phyloP scores from a whole-genome alignment of 37 sponge, comb jelly and placozoan genomes.

The Ianthella basta region DNA sequence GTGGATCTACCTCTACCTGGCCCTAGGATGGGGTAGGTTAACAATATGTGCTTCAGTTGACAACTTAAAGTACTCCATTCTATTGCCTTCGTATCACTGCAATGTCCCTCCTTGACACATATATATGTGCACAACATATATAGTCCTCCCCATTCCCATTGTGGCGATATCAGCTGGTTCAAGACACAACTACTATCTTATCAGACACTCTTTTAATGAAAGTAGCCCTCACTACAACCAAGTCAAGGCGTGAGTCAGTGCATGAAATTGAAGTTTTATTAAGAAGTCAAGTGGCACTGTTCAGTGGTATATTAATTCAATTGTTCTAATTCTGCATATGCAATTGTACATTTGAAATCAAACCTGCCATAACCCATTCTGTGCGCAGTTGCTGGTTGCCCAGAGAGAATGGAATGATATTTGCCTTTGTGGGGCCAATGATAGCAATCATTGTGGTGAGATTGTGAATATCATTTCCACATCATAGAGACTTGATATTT shows the following conservation, averaged over 20 bases:
- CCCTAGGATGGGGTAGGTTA: conserved; percentile 12
- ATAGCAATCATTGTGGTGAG: too few species aligned
- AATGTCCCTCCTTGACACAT: background rate
- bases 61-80: background rate
- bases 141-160: background rate
- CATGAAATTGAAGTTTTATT: background rate
- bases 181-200: too few species aligned
- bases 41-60: background rate
- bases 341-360: too few species aligned
- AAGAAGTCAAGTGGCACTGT: background rate
- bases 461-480: too few species aligned
- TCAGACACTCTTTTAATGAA: background rate
- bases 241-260: background rate
- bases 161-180: background rate
- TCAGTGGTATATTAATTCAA: background rate
- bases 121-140: background rate
- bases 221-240: background rate
- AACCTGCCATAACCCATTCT: too few species aligned
- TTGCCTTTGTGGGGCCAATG: too few species aligned
- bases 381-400: background rate
- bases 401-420: too few species aligned
- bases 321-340: background rate
- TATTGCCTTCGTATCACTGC: background rate
- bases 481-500: too few species aligned
- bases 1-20: conserved; percentile 6